A percentile compares a stretch with the other conserved stretches of the same genome.
phyloP scores from a whole-genome alignment of 2,797 vertebrate species.

The Paguma larvata region DNA sequence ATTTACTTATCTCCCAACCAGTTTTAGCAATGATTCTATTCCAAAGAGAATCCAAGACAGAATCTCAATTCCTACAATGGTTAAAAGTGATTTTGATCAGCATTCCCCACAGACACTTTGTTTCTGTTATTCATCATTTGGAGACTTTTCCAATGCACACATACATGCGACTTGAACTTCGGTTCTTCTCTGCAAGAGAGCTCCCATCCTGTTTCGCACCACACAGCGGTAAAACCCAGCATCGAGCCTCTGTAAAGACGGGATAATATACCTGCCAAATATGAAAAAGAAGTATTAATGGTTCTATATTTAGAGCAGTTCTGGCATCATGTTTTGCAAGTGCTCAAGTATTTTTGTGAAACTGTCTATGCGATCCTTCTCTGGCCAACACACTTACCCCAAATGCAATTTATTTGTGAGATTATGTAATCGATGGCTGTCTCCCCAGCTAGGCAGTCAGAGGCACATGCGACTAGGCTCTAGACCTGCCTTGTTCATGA shows the following conservation, averaged over 20 bases:
- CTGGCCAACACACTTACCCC: fast-evolving
- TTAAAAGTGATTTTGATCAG: background rate
- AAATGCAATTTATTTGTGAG: background rate
- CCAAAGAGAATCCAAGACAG: background rate
- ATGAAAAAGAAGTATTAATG: slow-evolving; percentile 68
- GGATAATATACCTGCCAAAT: slow-evolving; percentile 91
- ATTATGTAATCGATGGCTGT: fast-evolving
- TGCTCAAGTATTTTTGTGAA: background rate
- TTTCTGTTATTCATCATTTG: background rate
- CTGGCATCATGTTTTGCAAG: background rate
- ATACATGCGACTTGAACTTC: slow-evolving; percentile 97
- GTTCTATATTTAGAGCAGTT: background rate
- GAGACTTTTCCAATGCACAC: slow-evolving; percentile 81
- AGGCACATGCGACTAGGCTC: fast-evolving
- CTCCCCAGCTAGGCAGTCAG: background rate
- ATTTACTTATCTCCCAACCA: background rate
- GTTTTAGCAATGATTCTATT: background rate
- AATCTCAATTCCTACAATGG: background rate
- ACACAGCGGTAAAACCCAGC: slow-evolving; percentile 95
- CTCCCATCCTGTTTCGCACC: slow-evolving; percentile 96
- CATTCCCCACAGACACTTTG: background rate
- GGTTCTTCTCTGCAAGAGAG: slow-evolving; percentile 93
- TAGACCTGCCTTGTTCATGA: background rate
- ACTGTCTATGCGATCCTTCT: background rate
- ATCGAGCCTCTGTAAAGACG: slow-evolving; percentile 91